phyloP scores from a whole-genome alignment of 2,113 vertebrate species.

The Pseudolaguvia tuberculata region DNA sequence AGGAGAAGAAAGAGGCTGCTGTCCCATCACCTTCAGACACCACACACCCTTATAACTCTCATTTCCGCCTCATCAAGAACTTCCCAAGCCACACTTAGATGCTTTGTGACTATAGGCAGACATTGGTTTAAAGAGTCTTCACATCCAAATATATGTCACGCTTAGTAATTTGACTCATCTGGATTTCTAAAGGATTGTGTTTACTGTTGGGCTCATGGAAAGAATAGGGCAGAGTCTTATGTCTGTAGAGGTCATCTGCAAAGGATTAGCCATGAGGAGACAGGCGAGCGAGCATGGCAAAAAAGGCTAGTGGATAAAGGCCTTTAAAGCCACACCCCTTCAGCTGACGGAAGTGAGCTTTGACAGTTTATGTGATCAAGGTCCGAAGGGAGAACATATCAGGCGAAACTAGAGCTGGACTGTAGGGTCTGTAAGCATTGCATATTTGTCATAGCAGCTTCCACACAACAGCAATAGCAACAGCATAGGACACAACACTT shows the following conservation, averaged over 20 bases:
- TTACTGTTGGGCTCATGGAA: conserved; percentile 19
- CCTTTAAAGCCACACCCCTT: conserved; percentile 43
- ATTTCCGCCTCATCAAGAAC: conserved; percentile 39
- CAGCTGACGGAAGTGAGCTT: conserved; percentile 56
- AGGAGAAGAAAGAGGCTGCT: conserved; percentile 18
- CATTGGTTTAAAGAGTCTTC: conserved; percentile 23
- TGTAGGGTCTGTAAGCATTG: conserved; percentile 32
- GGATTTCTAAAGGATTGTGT: conserved; percentile 25
- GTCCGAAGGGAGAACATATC: conserved; percentile 48
- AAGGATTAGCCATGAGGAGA: conserved; percentile 44
- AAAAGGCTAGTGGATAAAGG: conserved; percentile 37
- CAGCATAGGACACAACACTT: conserved; percentile 16
- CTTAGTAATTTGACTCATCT: conserved; percentile 24
- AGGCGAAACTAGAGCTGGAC: conserved; percentile 52
- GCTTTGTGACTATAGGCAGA: conserved; percentile 34
- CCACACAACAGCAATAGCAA: conserved; percentile 11
- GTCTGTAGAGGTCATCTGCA: conserved; percentile 26
- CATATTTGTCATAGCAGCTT: conserved; percentile 39
- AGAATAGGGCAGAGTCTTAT: conserved; percentile 32
- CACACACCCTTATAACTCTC: neutral
- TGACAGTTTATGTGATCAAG: conserved; percentile 60
- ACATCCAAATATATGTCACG: conserved; percentile 40
- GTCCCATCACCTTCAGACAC: conserved; percentile 18
- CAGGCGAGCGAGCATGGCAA: conserved; percentile 17
- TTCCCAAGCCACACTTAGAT: conserved; percentile 33